Base-by-base conservation (phyloP, 2,888 invertebrate genomes). In the Caenorhabditis angaria region DNA sequence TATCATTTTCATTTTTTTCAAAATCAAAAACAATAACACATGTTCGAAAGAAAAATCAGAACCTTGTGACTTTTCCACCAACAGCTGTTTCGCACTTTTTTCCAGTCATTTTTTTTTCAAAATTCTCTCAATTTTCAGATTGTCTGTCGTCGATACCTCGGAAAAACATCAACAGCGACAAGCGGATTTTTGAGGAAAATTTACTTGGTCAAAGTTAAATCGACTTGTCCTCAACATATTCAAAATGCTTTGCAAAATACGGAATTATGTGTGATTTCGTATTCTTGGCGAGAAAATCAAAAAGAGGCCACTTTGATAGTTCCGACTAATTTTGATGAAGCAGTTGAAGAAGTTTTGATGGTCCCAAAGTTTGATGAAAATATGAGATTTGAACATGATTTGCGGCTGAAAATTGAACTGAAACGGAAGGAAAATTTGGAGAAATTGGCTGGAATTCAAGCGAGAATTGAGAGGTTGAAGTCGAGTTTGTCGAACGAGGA, bases 191-290 rank as follows among this genome's bases (percentile, higher is more conserved):
- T 68, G 28, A 54, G 68, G 18, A 73, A 73, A 53, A 63, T 69
- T 2, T 69, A 29, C 27, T 48, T 65, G n/a, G 48, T 68, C 18
- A 65, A 61, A 55, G 24, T 67, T 3, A 32, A 61, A 25, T 35
- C 61, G 0, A 56, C 32, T 18, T 72, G 72, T 35, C 72, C 72
- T 0, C 20, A 28, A 18, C 59, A 67, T 25, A 64, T 72, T 1
- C 22, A 54, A 2, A 29, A 35, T 0, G 58, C 58, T n/a, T 47
- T 70, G 22, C 53, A 64, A 1, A 72, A 72, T 32, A 32, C 35
- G 18, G 50, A 76, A 51, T 28, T 76, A 32, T 76, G 71, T 12
- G 63, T 78, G 27, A 50, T 78, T 27, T 70, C 76, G 18, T 78
- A 78, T 56, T n/a, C 32, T 8, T 56, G 55, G 55, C 41, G 41